These are phyloP conservation scores for Prosopocoilus inquinatus DNA, from an alignment of 2,888 invertebrate genomes.

Conservation along the genomic window DNA sequence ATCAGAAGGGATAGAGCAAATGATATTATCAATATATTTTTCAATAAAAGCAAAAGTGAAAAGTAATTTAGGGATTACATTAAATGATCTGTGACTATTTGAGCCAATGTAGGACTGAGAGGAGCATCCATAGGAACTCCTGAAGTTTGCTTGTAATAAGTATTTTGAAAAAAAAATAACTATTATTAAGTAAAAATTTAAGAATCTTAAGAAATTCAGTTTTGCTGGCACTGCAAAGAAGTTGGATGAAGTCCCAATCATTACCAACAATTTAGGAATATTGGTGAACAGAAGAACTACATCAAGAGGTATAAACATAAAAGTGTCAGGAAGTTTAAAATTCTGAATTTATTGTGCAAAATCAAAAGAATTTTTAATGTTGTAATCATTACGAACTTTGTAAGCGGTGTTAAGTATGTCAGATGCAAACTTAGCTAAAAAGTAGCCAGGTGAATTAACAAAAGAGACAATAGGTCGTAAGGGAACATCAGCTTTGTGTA, in stretches of 20 bases:
- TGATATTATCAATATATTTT: no score
- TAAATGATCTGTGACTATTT: background rate
- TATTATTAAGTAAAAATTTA: no score
- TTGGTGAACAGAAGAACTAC: slow-evolving; percentile 2
- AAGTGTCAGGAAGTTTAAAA: background rate
- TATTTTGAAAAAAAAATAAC: background rate
- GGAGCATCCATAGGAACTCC: background rate
- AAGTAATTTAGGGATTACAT: background rate
- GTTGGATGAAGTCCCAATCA: background rate
- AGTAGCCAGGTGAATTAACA: slow-evolving; percentile 10
- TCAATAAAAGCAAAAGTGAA: no score
- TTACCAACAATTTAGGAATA: background rate
- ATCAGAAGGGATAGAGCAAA: no score
- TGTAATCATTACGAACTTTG: background rate
- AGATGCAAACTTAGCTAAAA: slow-evolving; percentile 4
- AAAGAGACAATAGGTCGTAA: no score
- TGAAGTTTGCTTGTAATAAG: background rate
- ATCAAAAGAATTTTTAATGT: background rate
- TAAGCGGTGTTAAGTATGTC: slow-evolving; percentile 1
- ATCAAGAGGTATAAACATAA: slow-evolving; percentile 1
- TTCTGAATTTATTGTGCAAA: background rate
- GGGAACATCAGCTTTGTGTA: slow-evolving; percentile 8
- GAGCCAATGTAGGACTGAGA: background rate
- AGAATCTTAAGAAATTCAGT: background rate
- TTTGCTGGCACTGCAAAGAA: background rate